These are phyloP conservation scores for Didymodactylos carnosus DNA, from an alignment of 2,888 invertebrate genomes.

Conservation along the genomic window DNA sequence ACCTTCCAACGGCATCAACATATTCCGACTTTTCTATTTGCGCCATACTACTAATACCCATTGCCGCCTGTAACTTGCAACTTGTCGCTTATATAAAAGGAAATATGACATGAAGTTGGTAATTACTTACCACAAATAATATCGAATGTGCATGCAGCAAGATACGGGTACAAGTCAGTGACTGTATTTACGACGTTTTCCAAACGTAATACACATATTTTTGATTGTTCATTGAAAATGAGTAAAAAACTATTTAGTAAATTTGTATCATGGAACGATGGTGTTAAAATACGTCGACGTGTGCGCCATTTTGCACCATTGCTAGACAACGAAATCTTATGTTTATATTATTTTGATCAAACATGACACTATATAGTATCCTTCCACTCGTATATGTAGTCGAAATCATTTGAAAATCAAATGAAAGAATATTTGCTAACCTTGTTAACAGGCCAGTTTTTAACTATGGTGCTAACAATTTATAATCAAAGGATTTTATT, in stretches of 20 bases:
- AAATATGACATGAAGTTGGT: too few relatives aligned
- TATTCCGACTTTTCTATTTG: background rate
- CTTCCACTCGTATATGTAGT: too few relatives aligned
- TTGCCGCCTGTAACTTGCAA: background rate
- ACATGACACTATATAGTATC: too few relatives aligned
- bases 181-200: too few relatives aligned
- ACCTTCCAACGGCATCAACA: background rate
- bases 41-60: background rate
- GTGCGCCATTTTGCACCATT: slow-evolving; percentile 47
- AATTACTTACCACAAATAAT: background rate
- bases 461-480: slow-evolving; percentile 37
- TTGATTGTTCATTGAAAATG: slow-evolving; percentile 20
- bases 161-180: background rate
- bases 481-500: slow-evolving; percentile 34
- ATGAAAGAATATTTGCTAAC: slow-evolving; percentile 18
- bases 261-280: slow-evolving; percentile 45
- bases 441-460: slow-evolving; percentile 37
- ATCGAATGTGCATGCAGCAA: background rate
- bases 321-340: too few relatives aligned
- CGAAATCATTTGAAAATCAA: too few relatives aligned
- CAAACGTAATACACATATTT: too few relatives aligned
- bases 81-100: too few relatives aligned
- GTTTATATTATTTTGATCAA: too few relatives aligned
- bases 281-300: slow-evolving; percentile 51
- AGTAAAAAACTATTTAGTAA: slow-evolving; percentile 24